These are phyloP conservation scores for Scopus umbretta DNA, from an alignment of 2,113 vertebrate species.

Conservation along the genomic window DNA sequence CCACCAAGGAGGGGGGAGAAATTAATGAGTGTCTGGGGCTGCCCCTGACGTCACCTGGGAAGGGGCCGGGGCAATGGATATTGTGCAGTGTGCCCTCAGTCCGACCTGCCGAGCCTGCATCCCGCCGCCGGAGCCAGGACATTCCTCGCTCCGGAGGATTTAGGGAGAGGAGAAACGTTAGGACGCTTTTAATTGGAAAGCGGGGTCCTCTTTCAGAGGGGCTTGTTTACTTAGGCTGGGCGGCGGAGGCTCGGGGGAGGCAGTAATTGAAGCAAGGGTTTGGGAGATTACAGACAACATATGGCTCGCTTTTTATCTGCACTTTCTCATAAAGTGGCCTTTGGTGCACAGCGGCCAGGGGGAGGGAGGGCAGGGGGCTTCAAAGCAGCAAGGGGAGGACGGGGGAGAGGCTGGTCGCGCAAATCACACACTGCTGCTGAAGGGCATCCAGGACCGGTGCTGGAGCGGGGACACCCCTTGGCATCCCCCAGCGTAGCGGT, in stretches of 20 bases:
- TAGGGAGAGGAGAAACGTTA: conserved; percentile 73
- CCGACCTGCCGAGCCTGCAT: conserved; percentile 53
- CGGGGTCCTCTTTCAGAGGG: conserved; percentile 73
- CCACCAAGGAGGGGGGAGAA: conserved; percentile 54
- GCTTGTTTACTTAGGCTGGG: conserved; percentile 79
- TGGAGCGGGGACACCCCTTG: fast-evolving
- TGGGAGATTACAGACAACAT: conserved; percentile 81
- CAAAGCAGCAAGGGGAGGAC: neutral
- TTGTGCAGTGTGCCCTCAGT: conserved; percentile 58
- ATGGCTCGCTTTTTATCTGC: conserved; percentile 78
- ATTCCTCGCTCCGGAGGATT: conserved; percentile 72
- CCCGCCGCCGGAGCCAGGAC: conserved; percentile 38
- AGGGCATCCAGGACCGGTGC: neutral
- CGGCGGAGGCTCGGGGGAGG: conserved; percentile 66
- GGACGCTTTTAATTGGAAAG: conserved; percentile 84
- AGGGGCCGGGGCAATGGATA: conserved; percentile 37
- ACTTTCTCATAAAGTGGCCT: conserved; percentile 79
- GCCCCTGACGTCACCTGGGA: conserved; percentile 75
- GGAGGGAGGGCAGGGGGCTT: neutral
- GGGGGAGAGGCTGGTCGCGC: neutral
- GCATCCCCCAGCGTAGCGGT: fast-evolving
- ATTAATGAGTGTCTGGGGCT: conserved; percentile 78
- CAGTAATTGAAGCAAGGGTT: conserved; percentile 79
- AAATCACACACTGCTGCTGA: neutral
- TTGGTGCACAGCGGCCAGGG: neutral